phyloP scores from a whole-genome alignment of 2,888 invertebrate species.

The Anoplius nigerrimus region DNA sequence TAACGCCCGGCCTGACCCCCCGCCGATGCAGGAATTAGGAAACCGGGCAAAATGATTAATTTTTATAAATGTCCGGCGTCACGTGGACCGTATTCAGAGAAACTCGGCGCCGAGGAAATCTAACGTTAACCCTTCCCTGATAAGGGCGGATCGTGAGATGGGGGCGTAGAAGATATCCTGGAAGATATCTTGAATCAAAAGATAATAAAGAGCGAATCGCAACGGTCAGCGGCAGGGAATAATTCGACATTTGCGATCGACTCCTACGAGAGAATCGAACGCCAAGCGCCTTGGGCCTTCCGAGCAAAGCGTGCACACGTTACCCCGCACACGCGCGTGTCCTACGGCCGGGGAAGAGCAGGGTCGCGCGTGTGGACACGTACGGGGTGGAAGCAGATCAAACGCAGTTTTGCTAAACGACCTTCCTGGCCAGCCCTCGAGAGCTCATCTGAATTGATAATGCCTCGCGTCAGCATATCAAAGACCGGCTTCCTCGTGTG shows the following conservation, averaged over 20 bases:
- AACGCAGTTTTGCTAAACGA: slow-evolving; percentile 73
- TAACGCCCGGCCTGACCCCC: slow-evolving; percentile 38
- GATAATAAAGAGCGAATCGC: not conserved
- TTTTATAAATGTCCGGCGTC: slow-evolving; percentile 56
- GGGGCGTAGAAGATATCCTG: not conserved
- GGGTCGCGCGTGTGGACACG: slow-evolving; percentile 6
- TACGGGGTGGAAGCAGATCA: slow-evolving; percentile 68
- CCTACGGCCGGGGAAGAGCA: slow-evolving; percentile 10
- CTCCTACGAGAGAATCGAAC: slow-evolving; percentile 17
- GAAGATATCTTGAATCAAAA: not conserved
- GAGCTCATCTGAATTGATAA: slow-evolving; percentile 74
- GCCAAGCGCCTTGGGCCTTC: slow-evolving; percentile 47
- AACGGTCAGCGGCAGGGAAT: not conserved
- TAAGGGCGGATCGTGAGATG: too few relatives aligned
- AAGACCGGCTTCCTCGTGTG: slow-evolving; percentile 61
- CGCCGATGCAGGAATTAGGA: slow-evolving; percentile 60
- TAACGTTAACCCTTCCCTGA: slow-evolving; percentile 22
- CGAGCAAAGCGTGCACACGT: slow-evolving; percentile 22
- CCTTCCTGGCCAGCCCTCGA: slow-evolving; percentile 47
- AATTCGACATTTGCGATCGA: slow-evolving; percentile 1
- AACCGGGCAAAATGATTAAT: slow-evolving; percentile 69
- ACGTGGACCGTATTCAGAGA: slow-evolving; percentile 27
- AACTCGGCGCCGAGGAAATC: slow-evolving; percentile 39
- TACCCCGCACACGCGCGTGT: slow-evolving; percentile 6
- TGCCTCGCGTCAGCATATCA: slow-evolving; percentile 73